Evolutionary conservation across 2,797 vertebrate genomes (phyloP).

Genomic region (Spea hammondii): DNA sequence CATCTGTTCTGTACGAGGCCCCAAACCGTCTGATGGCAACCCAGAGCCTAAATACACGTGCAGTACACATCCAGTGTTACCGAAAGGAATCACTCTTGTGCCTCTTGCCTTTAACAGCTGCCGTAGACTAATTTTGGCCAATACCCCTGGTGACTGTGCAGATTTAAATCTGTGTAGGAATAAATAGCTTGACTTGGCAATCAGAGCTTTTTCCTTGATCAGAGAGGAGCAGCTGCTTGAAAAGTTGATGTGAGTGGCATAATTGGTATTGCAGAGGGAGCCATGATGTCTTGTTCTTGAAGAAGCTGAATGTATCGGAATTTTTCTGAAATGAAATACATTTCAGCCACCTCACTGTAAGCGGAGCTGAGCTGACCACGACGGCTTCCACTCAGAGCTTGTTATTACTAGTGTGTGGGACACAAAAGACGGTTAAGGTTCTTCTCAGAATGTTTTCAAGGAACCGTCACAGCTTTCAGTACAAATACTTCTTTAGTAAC

Average conservation of each 20-base stretch:
- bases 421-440: not conserved
- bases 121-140: slow-evolving; percentile 26
- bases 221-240: slow-evolving; percentile 58
- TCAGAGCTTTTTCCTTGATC: slow-evolving; percentile 33
- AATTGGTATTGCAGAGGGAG: slow-evolving; percentile 16
- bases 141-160: slow-evolving; percentile 41
- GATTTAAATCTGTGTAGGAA: slow-evolving; percentile 34
- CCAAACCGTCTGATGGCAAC: no score
- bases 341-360: slow-evolving; percentile 16
- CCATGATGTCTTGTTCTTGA: slow-evolving; percentile 35
- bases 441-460: not conserved
- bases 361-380: not conserved
- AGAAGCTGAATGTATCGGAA: slow-evolving; percentile 40
- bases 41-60: not conserved
- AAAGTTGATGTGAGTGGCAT: slow-evolving; percentile 58
- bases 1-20: no score
- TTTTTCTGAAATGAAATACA: slow-evolving; percentile 31
- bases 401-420: not conserved
- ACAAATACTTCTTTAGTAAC: no score
- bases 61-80: not conserved
- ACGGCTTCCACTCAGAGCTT: slow-evolving; percentile 25
- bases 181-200: slow-evolving; percentile 50
- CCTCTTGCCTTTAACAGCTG: slow-evolving; percentile 51
- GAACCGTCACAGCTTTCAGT: no score
- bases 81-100: slow-evolving; percentile 10